A percentile compares a stretch with the other conserved stretches of the same genome.
phyloP scores from a whole-genome alignment of 1,140 invertebrate species.

The Planococcus citri region DNA sequence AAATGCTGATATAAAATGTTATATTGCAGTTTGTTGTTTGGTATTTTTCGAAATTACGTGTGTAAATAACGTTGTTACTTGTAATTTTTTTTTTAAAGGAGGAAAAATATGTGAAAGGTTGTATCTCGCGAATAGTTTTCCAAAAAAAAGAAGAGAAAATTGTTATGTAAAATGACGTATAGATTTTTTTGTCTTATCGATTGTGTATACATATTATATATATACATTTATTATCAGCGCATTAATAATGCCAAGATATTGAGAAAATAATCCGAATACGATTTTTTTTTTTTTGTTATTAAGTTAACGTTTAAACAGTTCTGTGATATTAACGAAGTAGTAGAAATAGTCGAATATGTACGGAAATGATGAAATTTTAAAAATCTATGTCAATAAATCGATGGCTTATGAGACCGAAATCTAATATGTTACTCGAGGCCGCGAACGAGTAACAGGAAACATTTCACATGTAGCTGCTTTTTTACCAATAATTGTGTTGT shows the following conservation, averaged over 20 bases:
- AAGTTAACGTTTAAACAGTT: slow-evolving; percentile 7
- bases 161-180: neutral
- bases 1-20: neutral
- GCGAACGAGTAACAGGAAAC: neutral
- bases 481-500: too few species aligned
- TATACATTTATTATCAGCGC: neutral
- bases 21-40: neutral
- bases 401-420: neutral
- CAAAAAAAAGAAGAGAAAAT: neutral
- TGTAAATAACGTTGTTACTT: neutral
- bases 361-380: neutral
- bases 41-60: neutral
- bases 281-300: neutral
- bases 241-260: neutral
- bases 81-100: neutral
- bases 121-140: neutral
- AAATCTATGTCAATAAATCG: neutral
- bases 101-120: neutral
- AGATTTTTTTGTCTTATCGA: neutral
- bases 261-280: slow-evolving; percentile 5
- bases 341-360: neutral
- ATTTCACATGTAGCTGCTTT: neutral
- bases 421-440: neutral
- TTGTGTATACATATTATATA: neutral
- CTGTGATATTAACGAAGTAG: slow-evolving; percentile 2